These are phyloP conservation scores for Heliconius congener DNA, from an alignment of 1,140 invertebrate species.

Conservation along the genomic window DNA sequence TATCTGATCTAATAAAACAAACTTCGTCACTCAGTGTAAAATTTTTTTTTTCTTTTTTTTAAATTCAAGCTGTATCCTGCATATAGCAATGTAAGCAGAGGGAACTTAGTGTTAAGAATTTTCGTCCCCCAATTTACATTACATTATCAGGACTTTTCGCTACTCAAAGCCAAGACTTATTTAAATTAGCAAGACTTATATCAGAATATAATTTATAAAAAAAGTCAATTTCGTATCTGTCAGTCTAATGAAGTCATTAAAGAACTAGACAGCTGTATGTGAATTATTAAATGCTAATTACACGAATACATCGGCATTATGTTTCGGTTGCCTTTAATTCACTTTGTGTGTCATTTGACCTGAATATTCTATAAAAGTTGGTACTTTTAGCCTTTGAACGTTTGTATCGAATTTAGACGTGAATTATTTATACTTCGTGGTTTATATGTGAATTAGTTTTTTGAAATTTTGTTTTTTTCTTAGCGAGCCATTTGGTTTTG, in stretches of 20 bases:
- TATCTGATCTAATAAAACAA: too few relatives aligned
- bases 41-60: too few relatives aligned
- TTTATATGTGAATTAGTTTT: not conserved
- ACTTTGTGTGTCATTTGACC: constrained; percentile 3
- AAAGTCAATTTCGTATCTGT: not conserved
- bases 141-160: too few relatives aligned
- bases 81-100: too few relatives aligned
- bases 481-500: too few relatives aligned
- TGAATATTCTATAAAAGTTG: constrained; percentile 5
- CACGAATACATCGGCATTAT: constrained; percentile 7
- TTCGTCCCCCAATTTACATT: too few relatives aligned
- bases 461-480: not conserved
- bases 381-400: not conserved
- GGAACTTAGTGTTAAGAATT: too few relatives aligned
- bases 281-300: constrained; percentile 19
- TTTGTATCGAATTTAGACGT: not conserved
- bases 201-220: not conserved
- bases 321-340: constrained; percentile 12
- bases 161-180: too few relatives aligned
- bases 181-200: not conserved
- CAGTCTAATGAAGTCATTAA: not conserved
- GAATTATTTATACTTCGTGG: not conserved
- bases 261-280: constrained; percentile 13
- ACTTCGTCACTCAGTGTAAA: too few relatives aligned
- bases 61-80: too few relatives aligned